A percentile compares a stretch with the other conserved stretches of the same genome.
phyloP scores from a whole-genome alignment of 2,113 vertebrate species.

The Sceloporus tristichus region DNA sequence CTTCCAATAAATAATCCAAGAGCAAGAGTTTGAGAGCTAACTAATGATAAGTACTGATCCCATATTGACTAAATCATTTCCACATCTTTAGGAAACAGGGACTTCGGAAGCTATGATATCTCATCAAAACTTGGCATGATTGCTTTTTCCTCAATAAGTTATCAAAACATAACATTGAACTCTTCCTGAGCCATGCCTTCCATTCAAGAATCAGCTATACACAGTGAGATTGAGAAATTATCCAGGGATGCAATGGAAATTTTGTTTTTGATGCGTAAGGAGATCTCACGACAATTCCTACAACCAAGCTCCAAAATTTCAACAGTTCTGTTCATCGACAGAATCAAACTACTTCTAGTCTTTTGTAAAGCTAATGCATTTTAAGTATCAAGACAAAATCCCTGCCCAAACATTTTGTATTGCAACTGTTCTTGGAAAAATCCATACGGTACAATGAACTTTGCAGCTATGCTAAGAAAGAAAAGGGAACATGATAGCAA shows the following conservation, averaged over 20 bases:
- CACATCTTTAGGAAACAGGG: slow-evolving; percentile 2
- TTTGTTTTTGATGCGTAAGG: too few species aligned
- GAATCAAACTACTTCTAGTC: too few species aligned
- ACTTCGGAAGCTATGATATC: not conserved
- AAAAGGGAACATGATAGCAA: too few species aligned
- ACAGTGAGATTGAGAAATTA: not conserved
- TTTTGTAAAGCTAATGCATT: too few species aligned
- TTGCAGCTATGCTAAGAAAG: too few species aligned
- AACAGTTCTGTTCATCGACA: too few species aligned
- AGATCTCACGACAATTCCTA: too few species aligned
- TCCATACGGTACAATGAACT: too few species aligned
- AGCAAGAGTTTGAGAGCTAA: not conserved
- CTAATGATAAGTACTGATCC: not conserved
- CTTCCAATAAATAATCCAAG: not conserved
- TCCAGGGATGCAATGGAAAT: not conserved
- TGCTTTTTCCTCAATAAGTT: slow-evolving; percentile 32
- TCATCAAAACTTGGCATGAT: not conserved
- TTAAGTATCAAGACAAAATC: too few species aligned
- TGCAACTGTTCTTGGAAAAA: too few species aligned
- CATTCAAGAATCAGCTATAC: slow-evolving; percentile 21
- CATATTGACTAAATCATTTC: not conserved
- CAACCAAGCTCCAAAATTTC: too few species aligned
- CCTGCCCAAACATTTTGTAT: too few species aligned
- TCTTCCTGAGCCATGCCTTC: not conserved
- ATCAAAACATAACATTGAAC: slow-evolving; percentile 39